These are phyloP conservation scores for Orthochromis indermauri DNA, from an alignment of 2,113 vertebrate genomes.

Conservation along the genomic window DNA sequence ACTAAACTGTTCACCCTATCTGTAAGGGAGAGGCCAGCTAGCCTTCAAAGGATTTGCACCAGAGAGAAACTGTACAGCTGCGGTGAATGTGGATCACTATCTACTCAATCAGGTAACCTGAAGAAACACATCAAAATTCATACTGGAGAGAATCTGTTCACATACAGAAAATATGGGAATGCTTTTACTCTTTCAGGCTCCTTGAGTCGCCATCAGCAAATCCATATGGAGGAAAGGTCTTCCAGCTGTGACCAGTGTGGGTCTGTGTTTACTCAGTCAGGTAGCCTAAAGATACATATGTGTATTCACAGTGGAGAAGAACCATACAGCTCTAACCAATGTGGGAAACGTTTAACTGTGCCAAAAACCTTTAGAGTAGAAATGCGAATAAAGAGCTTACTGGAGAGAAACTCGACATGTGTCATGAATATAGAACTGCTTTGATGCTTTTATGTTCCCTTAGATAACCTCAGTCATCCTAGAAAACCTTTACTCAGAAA, in stretches of 20 bases:
- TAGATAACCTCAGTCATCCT: background rate
- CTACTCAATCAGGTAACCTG: background rate
- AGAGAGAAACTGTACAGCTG: background rate
- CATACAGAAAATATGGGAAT: background rate
- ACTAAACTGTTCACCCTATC: rapidly evolving
- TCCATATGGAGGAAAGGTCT: background rate
- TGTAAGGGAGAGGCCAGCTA: background rate
- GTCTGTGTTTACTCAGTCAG: too few species aligned
- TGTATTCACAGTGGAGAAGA: background rate
- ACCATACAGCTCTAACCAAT: background rate
- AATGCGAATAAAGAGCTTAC: rapidly evolving
- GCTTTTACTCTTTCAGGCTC: background rate
- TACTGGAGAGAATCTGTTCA: background rate
- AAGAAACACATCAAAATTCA: background rate
- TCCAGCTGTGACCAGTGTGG: rapidly evolving
- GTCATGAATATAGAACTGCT: background rate
- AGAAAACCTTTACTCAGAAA: rapidly evolving
- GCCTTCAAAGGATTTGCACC: background rate
- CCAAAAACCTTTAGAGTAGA: background rate
- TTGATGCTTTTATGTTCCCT: background rate
- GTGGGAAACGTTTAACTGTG: background rate
- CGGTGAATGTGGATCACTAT: rapidly evolving
- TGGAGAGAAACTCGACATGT: background rate
- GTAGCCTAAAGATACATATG: too few species aligned
- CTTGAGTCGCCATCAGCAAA: background rate